Evolutionary conservation across 2,797 vertebrate genomes (phyloP), one percentile per base, ranked within the genome.

Genomic region (Malacoctenus gilli): DNA sequence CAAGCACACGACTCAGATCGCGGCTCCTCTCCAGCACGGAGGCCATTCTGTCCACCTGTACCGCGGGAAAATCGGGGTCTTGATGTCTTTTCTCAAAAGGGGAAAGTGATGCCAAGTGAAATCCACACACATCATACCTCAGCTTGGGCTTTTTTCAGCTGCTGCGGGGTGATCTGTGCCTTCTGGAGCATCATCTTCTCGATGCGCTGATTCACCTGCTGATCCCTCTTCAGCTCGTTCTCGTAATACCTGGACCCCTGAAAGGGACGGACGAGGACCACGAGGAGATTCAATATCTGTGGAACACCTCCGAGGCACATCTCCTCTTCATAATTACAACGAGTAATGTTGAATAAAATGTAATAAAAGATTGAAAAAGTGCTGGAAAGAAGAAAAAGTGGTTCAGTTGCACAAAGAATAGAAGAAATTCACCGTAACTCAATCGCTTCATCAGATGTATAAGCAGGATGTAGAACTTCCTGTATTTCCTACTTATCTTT

Each of bases 231-330:
- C 52, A 94, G 85, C 60, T 98, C 96, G 43, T 94, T 96, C 87
- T 93, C 95, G 78, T 97, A 99, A 92, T 96, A 99, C 80, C 78
- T 94, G 16, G 97, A 99, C 41, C 97, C 96, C 92, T 93, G 67
- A 5, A 38, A 6, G 25, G 9, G 9, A 25, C 6, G 25, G 25
- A 28, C 6, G 9, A n/a, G 25, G 2, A 5, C 25, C 1, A 28
- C 9, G 9, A 28, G 9, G 9, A 28, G 25, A 28, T 1, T 16
- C 61, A 31, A 58, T 18, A 39, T 23, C 15, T 5, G 42, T 55
- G 47, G 25, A 43, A 3, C 11, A 53, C 20, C 21, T 49, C 23
- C 48, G 18, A 16, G 15, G 19, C n/a, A n/a, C n/a, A n/a, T n/a
- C n/a, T n/a, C n/a, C n/a, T n/a, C n/a, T n/a, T n/a, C n/a, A n/a